Percentiles rank a stretch among this genome's conserved stretches.
phyloP scores from a whole-genome alignment of 30 jellyfish, hydroid and myxozoan genomes.

The Turritopsis rubra region DNA sequence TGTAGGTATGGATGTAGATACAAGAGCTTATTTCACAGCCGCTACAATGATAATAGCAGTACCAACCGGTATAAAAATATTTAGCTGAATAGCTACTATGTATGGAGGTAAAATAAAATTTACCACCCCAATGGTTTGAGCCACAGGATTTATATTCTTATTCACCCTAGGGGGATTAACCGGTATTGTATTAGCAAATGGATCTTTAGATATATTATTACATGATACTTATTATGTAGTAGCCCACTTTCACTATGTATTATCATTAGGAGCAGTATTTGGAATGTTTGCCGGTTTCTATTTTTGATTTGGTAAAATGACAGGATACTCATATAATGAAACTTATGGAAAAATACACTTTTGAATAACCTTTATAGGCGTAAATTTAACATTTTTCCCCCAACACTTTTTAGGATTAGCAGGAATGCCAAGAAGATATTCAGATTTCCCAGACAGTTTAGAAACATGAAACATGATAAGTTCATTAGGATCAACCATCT shows the following conservation, averaged over 20 bases:
- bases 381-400: slow-evolving; percentile 65
- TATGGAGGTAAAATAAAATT: slow-evolving; percentile 63
- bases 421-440: slow-evolving; percentile 75
- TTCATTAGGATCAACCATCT: slow-evolving; percentile 58
- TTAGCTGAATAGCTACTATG: slow-evolving; percentile 73
- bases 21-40: slow-evolving; percentile 79
- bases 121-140: slow-evolving; percentile 72
- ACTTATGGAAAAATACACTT: slow-evolving; percentile 45
- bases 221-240: slow-evolving; percentile 80
- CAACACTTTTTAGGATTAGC: slow-evolving; percentile 78
- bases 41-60: slow-evolving; percentile 79
- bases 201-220: slow-evolving; percentile 55
- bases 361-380: slow-evolving; percentile 64
- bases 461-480: slow-evolving; percentile 48
- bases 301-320: slow-evolving; percentile 18
- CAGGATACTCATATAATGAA: slow-evolving; percentile 51
- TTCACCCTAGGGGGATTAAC: slow-evolving; percentile 71
- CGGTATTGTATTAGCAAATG: slow-evolving; percentile 58
- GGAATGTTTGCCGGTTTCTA: slow-evolving; percentile 68
- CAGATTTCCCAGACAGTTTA: slow-evolving; percentile 70
- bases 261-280: slow-evolving; percentile 70
- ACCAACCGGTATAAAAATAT: slow-evolving; percentile 74
- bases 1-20: slow-evolving; percentile 79
- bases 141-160: slow-evolving; percentile 54
- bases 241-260: slow-evolving; percentile 76